Evolutionary conservation across 2,113 vertebrate species (phyloP).

Genomic region (Tragelaphus strepsiceros): DNA sequence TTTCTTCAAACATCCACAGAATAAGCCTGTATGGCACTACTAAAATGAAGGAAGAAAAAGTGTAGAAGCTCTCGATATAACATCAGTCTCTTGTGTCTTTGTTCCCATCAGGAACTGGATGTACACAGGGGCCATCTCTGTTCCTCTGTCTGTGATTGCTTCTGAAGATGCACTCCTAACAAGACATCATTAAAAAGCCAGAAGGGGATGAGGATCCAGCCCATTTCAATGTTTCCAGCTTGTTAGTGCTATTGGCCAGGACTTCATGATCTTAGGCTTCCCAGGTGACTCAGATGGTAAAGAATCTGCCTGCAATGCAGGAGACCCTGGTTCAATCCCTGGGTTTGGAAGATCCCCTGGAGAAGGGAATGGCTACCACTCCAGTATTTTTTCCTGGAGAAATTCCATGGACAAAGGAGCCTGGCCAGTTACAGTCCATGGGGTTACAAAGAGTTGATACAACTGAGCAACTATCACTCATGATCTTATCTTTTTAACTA

Average conservation of each 20-base stretch:
- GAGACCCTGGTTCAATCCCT: background rate
- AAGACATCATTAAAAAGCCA: background rate
- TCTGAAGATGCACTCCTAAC: background rate
- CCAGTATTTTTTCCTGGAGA: background rate
- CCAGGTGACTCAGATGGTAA: background rate
- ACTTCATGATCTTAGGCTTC: background rate
- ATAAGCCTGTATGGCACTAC: constrained; percentile 14
- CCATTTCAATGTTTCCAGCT: background rate
- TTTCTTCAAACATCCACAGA: constrained; percentile 48
- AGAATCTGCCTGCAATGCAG: background rate
- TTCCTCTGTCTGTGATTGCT: background rate
- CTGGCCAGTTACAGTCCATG: background rate
- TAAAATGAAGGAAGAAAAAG: background rate
- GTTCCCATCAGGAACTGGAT: background rate
- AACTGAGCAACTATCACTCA: background rate
- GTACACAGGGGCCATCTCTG: background rate
- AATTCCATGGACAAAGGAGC: background rate
- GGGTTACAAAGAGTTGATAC: background rate
- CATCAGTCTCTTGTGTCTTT: background rate
- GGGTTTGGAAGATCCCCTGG: background rate
- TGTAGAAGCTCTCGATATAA: background rate
- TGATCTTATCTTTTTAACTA: background rate
- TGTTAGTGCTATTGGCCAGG: background rate
- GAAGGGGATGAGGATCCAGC: background rate
- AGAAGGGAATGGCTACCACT: background rate